A percentile compares a stretch with the other conserved stretches of the same genome.
Evolutionary conservation across 2,797 vertebrate species (phyloP).

Genomic region (Yasuhikotakia modesta): DNA sequence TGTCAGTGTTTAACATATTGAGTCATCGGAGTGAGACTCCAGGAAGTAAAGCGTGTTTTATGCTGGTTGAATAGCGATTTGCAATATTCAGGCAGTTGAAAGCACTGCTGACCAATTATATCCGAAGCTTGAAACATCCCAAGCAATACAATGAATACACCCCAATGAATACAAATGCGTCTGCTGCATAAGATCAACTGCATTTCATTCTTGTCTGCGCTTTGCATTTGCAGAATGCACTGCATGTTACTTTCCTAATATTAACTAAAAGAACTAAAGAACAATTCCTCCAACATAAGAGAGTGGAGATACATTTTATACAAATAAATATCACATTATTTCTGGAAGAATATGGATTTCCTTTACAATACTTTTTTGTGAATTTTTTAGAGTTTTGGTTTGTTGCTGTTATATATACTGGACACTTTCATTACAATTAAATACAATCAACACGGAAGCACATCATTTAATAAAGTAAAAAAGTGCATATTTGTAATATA

Average conservation of each 20-base stretch:
- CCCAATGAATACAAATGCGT: no score
- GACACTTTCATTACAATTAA: slow-evolving; percentile 58
- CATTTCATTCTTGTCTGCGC: not conserved
- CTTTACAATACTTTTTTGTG: not conserved
- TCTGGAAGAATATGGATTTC: slow-evolving; percentile 34
- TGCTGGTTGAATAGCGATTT: not conserved
- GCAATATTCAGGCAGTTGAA: slow-evolving; percentile 8
- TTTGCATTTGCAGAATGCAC: not conserved
- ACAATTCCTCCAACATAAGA: not conserved
- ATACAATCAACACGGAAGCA: slow-evolving; percentile 58
- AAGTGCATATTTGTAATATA: slow-evolving; percentile 67
- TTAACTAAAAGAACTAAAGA: not conserved
- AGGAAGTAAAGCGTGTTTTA: not conserved
- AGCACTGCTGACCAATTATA: not conserved
- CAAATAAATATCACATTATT: slow-evolving; percentile 2
- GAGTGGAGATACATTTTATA: slow-evolving; percentile 22
- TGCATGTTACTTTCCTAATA: not conserved
- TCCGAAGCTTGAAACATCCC: slow-evolving; percentile 20
- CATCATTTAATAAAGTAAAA: slow-evolving; percentile 49
- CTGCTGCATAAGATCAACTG: no score
- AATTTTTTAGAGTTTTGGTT: slow-evolving; percentile 30
- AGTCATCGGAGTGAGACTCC: not conserved
- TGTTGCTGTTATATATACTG: slow-evolving; percentile 37
- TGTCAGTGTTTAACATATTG: slow-evolving; percentile 1
- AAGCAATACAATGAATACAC: no score